Evolutionary conservation across 2,113 vertebrate species (phyloP), one percentile per base, ranked within the genome.

Genomic region (Notothenia coriiceps): DNA sequence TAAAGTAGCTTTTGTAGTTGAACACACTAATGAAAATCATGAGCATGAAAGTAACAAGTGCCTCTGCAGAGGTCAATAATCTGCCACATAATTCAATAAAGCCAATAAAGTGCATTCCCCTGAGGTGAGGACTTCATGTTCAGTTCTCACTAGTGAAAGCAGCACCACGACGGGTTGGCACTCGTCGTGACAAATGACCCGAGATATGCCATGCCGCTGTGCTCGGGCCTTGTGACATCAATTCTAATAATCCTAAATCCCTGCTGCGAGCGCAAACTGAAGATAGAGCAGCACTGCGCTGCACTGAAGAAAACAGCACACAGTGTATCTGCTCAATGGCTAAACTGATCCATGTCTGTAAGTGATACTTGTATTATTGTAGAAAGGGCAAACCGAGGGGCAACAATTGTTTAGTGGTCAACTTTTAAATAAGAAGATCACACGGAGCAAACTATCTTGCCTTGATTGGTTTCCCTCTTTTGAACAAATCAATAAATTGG

Each of bases 211-310:
- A 67, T 22, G 72, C 75, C 83, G 72, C 59, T 57, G 65, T 4
- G 70, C 74, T 82, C 63, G 1, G 12, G 79, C 83, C 75, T 79
- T 56, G 77, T 86, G 87, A 90, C 86, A 86, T 89, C 77, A 81
- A 87, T 89, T 89, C 87, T 84, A 90, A 86, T 86, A 89, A 87
- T 88, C 76, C 78, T 4, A 10, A 71, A 70, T 70, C 84, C 55
- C 78, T n/a, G 64, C 72, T 86, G 83, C 79, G 77, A 86, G 73
- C 80, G 88, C 87, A 57, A 47, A 70, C 75, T 18, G 84, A 70
- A 69, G 74, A 88, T 50, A 85, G 54, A 40, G 22, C 44, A 66
- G 59, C 51, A 33, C 44, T 18, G 56, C 10, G 63, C 47, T 25
- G 60, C 46, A 46, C 61, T 29, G 62, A 46, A 10, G 54, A 61